Conservation (phyloP, 2,888 invertebrate species). For the Portevinia maculata region DNA sequence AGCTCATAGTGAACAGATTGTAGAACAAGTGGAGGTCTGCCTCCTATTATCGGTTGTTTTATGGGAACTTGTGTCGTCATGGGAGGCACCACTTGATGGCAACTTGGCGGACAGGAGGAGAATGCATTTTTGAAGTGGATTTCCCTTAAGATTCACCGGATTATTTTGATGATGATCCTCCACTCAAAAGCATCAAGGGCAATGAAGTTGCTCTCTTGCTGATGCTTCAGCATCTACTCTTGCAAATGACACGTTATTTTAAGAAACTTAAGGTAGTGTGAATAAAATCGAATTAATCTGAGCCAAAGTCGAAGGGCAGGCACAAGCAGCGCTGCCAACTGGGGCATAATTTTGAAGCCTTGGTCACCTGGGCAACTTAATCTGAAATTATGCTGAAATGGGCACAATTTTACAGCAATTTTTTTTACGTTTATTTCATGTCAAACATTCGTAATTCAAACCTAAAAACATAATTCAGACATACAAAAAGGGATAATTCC, state of each 20-base stretch:
- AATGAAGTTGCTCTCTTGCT: slow-evolving; percentile 8
- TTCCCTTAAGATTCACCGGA: slow-evolving; percentile 15
- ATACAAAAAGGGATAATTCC: too few species aligned
- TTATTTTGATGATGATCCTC: slow-evolving; percentile 13
- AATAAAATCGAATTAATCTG: slow-evolving; percentile 62
- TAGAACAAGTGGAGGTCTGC: neutral
- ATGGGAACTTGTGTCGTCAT: neutral
- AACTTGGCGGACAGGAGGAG: slow-evolving; percentile 13
- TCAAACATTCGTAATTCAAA: too few species aligned
- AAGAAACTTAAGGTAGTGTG: slow-evolving; percentile 11
- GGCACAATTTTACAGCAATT: too few species aligned
- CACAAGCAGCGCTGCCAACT: too few species aligned
- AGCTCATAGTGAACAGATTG: slow-evolving; percentile 10
- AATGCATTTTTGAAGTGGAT: slow-evolving; percentile 22
- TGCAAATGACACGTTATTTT: slow-evolving; percentile 35
- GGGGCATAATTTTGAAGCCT: too few species aligned
- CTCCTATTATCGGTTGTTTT: neutral
- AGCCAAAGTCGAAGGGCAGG: slow-evolving; percentile 10
- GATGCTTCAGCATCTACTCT: neutral
- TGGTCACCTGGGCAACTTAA: too few species aligned
- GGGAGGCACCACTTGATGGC: slow-evolving; percentile 7
- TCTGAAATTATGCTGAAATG: too few species aligned
- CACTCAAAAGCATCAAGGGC: slow-evolving; percentile 5
- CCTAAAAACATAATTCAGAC: too few species aligned
- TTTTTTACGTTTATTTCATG: too few species aligned